Conservation (phyloP, 2,113 vertebrate species). For the Odobenus rosmarus region DNA sequence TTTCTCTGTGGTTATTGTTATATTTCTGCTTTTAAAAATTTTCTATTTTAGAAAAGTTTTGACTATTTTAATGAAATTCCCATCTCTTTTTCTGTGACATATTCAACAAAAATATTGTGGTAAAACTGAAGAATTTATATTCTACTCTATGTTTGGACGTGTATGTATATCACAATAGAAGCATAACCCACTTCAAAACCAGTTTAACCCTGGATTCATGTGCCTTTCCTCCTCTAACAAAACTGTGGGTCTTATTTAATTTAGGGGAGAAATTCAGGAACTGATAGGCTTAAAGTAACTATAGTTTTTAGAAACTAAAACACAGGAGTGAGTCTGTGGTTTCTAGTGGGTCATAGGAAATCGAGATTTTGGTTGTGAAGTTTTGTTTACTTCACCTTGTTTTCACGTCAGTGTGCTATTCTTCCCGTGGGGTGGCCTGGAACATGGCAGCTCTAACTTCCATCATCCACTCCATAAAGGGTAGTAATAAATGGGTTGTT, state of each 20-base stretch:
- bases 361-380: background rate
- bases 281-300: background rate
- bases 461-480: background rate
- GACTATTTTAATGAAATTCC: conserved; percentile 9
- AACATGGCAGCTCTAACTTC: background rate
- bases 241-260: background rate
- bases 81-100: background rate
- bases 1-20: conserved; percentile 26
- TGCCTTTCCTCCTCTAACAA: background rate
- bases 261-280: background rate
- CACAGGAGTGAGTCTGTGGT: background rate
- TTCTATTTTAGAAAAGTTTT: background rate
- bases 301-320: background rate
- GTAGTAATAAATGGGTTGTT: background rate
- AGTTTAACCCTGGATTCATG: background rate
- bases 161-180: background rate
- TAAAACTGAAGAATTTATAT: background rate
- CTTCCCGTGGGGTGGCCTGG: background rate
- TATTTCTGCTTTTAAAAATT: background rate
- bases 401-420: background rate
- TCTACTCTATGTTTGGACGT: background rate
- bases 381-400: background rate
- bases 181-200: background rate
- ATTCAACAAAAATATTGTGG: background rate
- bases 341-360: background rate